These are phyloP conservation scores for Rhagophthalmus giganteus DNA, from an alignment of 2,888 invertebrate species.

Conservation along the genomic window DNA sequence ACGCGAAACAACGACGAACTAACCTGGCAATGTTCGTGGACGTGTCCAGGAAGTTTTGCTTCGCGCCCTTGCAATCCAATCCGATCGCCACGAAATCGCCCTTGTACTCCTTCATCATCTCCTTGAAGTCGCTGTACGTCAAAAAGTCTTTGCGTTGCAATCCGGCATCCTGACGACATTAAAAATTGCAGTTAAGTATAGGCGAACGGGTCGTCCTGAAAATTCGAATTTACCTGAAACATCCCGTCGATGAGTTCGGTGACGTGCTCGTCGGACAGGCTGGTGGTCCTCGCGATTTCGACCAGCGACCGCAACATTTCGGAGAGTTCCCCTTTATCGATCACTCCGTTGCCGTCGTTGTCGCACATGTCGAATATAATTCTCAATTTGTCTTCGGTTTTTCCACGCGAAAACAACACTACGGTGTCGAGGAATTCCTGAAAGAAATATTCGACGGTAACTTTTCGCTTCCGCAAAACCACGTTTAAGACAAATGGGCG, in stretches of 20 bases:
- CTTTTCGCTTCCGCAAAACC: too few relatives aligned
- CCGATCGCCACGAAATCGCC: slow-evolving; percentile 95
- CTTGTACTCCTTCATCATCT: slow-evolving; percentile 96
- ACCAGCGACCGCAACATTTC: slow-evolving; percentile 92
- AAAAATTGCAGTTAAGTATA: too few relatives aligned
- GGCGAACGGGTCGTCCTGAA: too few relatives aligned
- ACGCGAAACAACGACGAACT: slow-evolving; percentile 52
- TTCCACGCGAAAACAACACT: slow-evolving; percentile 86
- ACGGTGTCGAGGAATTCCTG: slow-evolving; percentile 93
- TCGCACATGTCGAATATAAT: slow-evolving; percentile 98
- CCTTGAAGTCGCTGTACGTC: slow-evolving; percentile 88
- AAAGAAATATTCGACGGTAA: too few relatives aligned
- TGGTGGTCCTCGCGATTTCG: slow-evolving; percentile 90
- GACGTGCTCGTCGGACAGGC: slow-evolving; percentile 85
- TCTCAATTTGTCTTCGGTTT: slow-evolving; percentile 88
- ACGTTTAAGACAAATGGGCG: too few relatives aligned
- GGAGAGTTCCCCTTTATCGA: slow-evolving; percentile 89
- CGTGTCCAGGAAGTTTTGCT: slow-evolving; percentile 92
- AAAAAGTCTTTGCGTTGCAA: slow-evolving; percentile 87
- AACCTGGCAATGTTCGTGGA: slow-evolving; percentile 86
- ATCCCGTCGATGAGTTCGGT: slow-evolving; percentile 92
- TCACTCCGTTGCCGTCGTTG: slow-evolving; percentile 90
- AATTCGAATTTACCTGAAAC: slow-evolving; percentile 84
- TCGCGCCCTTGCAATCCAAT: slow-evolving; percentile 91
- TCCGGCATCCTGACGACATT: slow-evolving; percentile 71